Percentiles rank a stretch among this genome's conserved stretches.
Evolutionary conservation across 1,140 invertebrate genomes (phyloP).

Genomic region (Hyphantria cunea): DNA sequence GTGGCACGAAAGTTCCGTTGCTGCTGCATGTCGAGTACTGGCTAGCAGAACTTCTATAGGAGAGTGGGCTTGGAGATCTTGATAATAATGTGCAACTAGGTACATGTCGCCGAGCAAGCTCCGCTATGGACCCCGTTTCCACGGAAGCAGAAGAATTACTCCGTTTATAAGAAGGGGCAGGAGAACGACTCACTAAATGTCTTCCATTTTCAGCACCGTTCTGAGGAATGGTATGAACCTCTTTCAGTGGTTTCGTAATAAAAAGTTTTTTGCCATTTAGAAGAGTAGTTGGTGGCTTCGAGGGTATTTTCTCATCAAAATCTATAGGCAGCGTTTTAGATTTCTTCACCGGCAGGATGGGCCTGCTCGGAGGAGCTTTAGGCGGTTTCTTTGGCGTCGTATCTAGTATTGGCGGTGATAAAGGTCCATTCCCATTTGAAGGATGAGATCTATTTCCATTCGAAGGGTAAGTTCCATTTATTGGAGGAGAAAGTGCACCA

Average conservation of each 20-base stretch:
- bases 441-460: slow-evolving; percentile 38
- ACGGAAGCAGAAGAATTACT: slow-evolving; percentile 63
- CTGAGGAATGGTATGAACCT: slow-evolving; percentile 69
- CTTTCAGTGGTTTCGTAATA: slow-evolving; percentile 74
- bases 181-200: slow-evolving; percentile 62
- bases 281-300: slow-evolving; percentile 52
- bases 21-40: slow-evolving; percentile 78
- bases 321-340: slow-evolving; percentile 75
- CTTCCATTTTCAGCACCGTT: slow-evolving; percentile 53
- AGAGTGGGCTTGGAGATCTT: slow-evolving; percentile 72
- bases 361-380: slow-evolving; percentile 55
- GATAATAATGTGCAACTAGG: slow-evolving; percentile 58
- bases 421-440: slow-evolving; percentile 54
- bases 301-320: slow-evolving; percentile 66
- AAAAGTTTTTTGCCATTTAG: slow-evolving; percentile 68
- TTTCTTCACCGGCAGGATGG: slow-evolving; percentile 74
- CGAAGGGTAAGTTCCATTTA: slow-evolving; percentile 52
- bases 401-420: slow-evolving; percentile 69
- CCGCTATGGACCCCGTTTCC: slow-evolving; percentile 78
- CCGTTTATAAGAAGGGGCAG: slow-evolving; percentile 69
- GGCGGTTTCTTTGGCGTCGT: slow-evolving; percentile 69
- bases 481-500: slow-evolving; percentile 16
- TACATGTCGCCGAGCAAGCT: slow-evolving; percentile 69
- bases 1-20: slow-evolving; percentile 65
- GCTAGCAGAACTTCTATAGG: slow-evolving; percentile 69